Percentiles rank a stretch among this genome's conserved stretches.
Conservation (phyloP, 2,888 invertebrate species). For the Bellardia pandia region DNA sequence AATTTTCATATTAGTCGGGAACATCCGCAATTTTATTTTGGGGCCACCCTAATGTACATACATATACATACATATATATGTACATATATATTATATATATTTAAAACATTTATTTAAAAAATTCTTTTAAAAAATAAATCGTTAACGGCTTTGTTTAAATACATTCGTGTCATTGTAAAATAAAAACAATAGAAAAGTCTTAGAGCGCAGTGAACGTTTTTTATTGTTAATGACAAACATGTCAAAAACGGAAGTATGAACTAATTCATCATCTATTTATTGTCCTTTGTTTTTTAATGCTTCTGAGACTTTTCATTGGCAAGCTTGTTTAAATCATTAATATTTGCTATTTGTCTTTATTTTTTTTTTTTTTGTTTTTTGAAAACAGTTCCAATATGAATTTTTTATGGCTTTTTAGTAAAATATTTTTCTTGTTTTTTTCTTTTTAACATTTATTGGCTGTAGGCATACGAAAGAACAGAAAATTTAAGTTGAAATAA, state of each 20-base stretch:
- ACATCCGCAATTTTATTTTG: too few species aligned
- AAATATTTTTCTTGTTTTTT: background rate
- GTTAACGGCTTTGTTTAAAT: background rate
- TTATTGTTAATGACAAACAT: background rate
- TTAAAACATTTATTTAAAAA: too few species aligned
- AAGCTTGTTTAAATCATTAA: background rate
- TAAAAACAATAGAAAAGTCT: background rate
- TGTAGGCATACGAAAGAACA: background rate
- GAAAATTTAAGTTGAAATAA: background rate
- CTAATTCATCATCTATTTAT: slow-evolving; percentile 16
- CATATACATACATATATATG: too few species aligned
- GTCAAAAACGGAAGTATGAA: background rate
- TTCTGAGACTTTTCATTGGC: background rate
- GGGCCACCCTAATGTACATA: too few species aligned
- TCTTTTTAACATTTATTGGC: background rate
- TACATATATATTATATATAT: too few species aligned
- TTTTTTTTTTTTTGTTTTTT: background rate
- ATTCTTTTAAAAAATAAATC: too few species aligned
- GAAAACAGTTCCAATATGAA: background rate
- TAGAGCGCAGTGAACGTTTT: background rate
- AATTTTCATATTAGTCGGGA: too few species aligned
- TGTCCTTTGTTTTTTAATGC: background rate
- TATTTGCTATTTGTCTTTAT: background rate
- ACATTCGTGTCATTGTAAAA: background rate
- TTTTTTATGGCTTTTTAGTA: background rate